Evolutionary conservation across 2,797 vertebrate species (phyloP), one percentile per base, ranked within the genome.

Genomic region (Distichodus sexfasciatus): DNA sequence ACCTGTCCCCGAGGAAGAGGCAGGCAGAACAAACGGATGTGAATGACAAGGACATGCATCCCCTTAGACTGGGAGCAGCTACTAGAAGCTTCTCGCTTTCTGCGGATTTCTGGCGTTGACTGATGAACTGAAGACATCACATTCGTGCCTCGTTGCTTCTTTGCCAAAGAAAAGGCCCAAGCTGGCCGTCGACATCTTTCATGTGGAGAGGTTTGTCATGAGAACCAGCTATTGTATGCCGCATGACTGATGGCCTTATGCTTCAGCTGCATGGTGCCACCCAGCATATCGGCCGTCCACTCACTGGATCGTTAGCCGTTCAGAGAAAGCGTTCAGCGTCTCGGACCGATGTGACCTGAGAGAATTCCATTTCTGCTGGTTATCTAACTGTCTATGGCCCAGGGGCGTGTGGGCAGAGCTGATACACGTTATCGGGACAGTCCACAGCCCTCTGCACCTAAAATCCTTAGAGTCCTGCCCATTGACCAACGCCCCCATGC

Each of bases 31-130:
- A 53, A 43, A 51, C 59, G 44, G 61, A 51, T 50, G 17, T 65
- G 55, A 61, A 26, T 61, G 63, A 72, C 63, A 66, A 66, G 38
- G 63, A 72, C 55, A 60, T 29, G 47, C 63, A 44, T 60, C 54
- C 35, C n/a, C 15, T 60, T 15, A 60, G 55, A 66, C 38, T 8
- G 6, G 29, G 59, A 55, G 54, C 46, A 2, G 17, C 29, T 46
- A 51, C 47, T 46, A 15, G 47, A 61, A 66, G 19, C 21, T 33
- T 72, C 36, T 59, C 8, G 4, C 28, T 54, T 60, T 33, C 21
- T 44, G 62, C 33, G 70, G 53, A 26, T 36, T 53, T 59, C 1
- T 50, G 46, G 21, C 51, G 26, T 43, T 47, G 53, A 72, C 36
- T 1, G n/a, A 43, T 72, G 44, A 11, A 43, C 28, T 46, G 23